Base-by-base conservation (phyloP, 2,797 vertebrate species). In the Falco biarmicus region DNA sequence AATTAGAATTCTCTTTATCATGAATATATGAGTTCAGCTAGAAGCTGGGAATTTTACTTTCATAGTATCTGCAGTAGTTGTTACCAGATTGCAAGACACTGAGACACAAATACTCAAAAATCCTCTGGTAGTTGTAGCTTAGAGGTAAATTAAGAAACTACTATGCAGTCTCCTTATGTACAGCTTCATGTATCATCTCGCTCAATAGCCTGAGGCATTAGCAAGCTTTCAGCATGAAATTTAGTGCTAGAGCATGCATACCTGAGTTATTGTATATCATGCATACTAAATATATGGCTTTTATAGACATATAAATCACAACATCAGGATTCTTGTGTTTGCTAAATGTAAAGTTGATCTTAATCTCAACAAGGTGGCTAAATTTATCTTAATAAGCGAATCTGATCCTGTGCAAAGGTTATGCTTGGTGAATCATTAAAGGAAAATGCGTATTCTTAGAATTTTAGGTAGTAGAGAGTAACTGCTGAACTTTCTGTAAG, bases 241-340 rank as follows among this genome's bases (percentile, higher is more conserved):
- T 80, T 91, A 77, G 87, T 74, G 84, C 95, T 88, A 21, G 54
- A 95, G 80, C 89, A 82, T 83, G 94, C 97, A 96, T 96, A 96
- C 97, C 96, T 97, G 92, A 63, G 45, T 92, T 96, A 87, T 37
- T 92, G 89, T 97, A 64, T 95, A 37, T 81, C 86, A 74, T 84
- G 51, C 90, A 83, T 78, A 10, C 83, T 86, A 93, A 90, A 89
- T 96, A 73, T 69, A 80, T 88, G 93, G 90, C 91, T 98, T 96
- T 97, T 95, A 95, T 96, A 95, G 92, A 88, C 93, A 57, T 89
- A 97, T 95, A 97, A 98, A 98, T 98, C 96, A 97, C 93, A 96
- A 68, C 57, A 91, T 87, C 66, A 75, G 81, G 75, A 92, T 92
- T 91, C 87, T 64, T 94, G n/a, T 78, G n/a, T 94, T 95, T 96